Evolutionary conservation across 2,888 invertebrate genomes (phyloP), one percentile per base, ranked within the genome.

Genomic region (Camponotus fellah): DNA sequence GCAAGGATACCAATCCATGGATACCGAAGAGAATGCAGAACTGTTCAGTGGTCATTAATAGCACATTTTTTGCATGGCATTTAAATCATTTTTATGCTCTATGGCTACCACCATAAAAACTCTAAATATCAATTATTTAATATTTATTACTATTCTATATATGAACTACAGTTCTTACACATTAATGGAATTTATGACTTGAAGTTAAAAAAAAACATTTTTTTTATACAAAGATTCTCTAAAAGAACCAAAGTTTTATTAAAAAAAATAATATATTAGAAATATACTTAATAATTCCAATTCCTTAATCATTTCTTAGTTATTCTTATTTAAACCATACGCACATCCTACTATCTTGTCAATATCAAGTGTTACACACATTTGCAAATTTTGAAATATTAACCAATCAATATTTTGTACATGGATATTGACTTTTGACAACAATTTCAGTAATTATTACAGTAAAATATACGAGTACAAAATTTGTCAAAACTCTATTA

Each of bases 1-100:
- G 94, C 94, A 93, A 90, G 93, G 93, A 32, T 94, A 94, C 86
- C 94, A 93, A 87, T 94, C 94, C 82, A 94, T 94, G 94, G 94
- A 94, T 86, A 93, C 91, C 58, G 92, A 94, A 87, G 93, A 94
- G 84, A 94, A 93, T 88, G 91, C 93, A 37, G 94, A 94, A 89
- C 92, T 94, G 58, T 94, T 94, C 90, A 92, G 91, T 83, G 89
- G 88, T 75, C 92, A 89, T 82, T 94, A 90, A 93, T 66, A 75
- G 37, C 34, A 74, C 49, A 83, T 65, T 82, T 66, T 82, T 83
- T 26, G 43, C 62, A 71, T 53, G 21, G 17, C 66, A 83, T 66
- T 83, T 26, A 12, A 66, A 60, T 77, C 72, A 83, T 80, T 69
- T 85, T 88, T 85, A n/a, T 72, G 86, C 85, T 77, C 80, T 84